Evolutionary conservation across 2,797 vertebrate species (phyloP).

Genomic region (Lepus oiostolus): DNA sequence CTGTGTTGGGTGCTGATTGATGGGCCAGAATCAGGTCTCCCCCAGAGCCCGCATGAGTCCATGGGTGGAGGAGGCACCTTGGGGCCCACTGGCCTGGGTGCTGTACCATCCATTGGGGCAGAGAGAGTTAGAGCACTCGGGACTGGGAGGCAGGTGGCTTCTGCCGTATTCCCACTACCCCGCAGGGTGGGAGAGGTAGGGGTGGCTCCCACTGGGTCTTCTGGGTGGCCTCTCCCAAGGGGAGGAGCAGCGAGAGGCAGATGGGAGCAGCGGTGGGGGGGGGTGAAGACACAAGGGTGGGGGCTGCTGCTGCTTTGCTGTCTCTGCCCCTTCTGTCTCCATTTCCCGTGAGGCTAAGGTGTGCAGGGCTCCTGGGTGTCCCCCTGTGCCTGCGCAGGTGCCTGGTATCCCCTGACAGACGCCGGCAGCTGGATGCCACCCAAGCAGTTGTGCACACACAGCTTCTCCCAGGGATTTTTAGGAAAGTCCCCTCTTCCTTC

Average conservation of each 20-base stretch:
- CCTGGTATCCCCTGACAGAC: constrained; percentile 88
- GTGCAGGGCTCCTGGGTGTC: too few relatives aligned
- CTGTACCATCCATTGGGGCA: not conserved
- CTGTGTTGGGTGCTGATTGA: not conserved
- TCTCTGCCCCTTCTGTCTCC: not conserved
- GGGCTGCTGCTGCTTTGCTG: too few relatives aligned
- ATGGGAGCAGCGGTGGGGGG: not conserved
- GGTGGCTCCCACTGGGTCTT: not conserved
- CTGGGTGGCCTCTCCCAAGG: not conserved
- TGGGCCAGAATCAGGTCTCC: not conserved
- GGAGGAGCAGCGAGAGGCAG: not conserved
- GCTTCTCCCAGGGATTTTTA: constrained; percentile 38
- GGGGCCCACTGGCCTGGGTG: not conserved
- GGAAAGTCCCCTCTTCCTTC: constrained; percentile 19
- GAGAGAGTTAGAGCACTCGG: not conserved
- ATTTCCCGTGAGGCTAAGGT: not conserved
- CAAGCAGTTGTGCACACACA: constrained; percentile 85
- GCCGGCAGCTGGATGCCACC: constrained; percentile 88
- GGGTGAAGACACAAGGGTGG: too few relatives aligned
- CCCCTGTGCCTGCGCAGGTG: too few relatives aligned
- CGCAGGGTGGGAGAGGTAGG: not conserved
- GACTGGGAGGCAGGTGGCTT: not conserved
- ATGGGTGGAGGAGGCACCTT: not conserved
- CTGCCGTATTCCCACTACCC: not conserved
- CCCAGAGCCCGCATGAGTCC: not conserved